Evolutionary conservation across 2,888 invertebrate species (phyloP), one percentile per base, ranked within the genome.

Genomic region (Catonia carolina): DNA sequence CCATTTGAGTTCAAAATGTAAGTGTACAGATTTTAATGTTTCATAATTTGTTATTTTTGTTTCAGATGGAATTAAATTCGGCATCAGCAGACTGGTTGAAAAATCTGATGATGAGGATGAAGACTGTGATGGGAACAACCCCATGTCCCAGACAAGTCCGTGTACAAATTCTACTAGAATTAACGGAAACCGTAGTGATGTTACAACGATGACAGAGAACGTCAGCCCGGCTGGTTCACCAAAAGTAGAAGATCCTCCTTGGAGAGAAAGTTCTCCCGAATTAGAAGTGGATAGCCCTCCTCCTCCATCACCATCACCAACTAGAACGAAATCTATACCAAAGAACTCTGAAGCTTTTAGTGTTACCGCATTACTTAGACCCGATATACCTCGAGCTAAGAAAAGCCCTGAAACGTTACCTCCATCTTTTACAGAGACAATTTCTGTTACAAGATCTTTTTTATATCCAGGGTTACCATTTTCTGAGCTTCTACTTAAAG

Each of bases 41-140:
- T n/a, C n/a, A n/a, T n/a, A n/a, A n/a, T n/a, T n/a, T n/a, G n/a
- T n/a, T n/a, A n/a, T n/a, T n/a, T 70, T 71, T 60, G 62, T 79
- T 79, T 2, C 82, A 89, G 90, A 88, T 68, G 84, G 85, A 70
- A 83, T 90, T 68, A 89, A 89, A 68, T 91, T 90, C 68, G 89
- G 90, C 59, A 85, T 91, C 67, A 88, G 83, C 71, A 83, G 90
- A 59, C 74, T 91, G 65, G 86, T 91, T 31, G 80, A 79, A 15
- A 66, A 66, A 48, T 78, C 80, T 64, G 80, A 80, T 37, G 76
- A 77, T 27, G 76, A 76, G 57, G 83, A 84, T 61, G 78, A 78
- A 62, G 78, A 78, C 66, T 70, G 73, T 64, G 77, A 79, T 64
- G 76, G 78, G 62, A 71, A 72, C 59, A 76, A 74, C 62, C 72